Evolutionary conservation across 2,113 vertebrate species (phyloP).

Genomic region (Pontoporia blainvillei): DNA sequence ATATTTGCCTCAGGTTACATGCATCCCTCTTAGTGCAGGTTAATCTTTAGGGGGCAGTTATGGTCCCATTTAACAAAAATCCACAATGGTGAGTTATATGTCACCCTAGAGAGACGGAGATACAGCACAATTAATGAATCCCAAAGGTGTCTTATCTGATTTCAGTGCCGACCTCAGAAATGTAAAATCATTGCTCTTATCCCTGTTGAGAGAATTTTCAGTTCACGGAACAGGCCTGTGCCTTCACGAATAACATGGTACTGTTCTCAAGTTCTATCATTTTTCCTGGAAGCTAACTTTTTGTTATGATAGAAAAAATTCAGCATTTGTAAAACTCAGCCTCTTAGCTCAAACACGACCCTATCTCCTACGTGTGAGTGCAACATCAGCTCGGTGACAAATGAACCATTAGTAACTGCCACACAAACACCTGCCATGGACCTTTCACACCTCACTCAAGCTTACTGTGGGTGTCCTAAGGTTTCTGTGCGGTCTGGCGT

Average conservation of each 20-base stretch:
- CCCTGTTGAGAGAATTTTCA: not conserved
- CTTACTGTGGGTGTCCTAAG: not conserved
- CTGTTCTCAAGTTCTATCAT: not conserved
- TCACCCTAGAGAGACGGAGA: not conserved
- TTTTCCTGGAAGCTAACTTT: not conserved
- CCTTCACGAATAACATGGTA: not conserved
- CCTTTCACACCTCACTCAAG: not conserved
- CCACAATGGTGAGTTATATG: not conserved
- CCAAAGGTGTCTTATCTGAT: not conserved
- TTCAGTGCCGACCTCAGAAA: not conserved
- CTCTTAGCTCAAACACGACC: not conserved
- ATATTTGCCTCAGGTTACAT: not conserved
- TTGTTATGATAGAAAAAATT: not conserved
- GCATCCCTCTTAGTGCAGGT: not conserved
- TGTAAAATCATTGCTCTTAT: not conserved
- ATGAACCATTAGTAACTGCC: not conserved
- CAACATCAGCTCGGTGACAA: not conserved
- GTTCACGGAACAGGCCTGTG: not conserved
- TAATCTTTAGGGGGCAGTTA: not conserved
- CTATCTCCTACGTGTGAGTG: not conserved
- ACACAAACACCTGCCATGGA: rapidly evolving
- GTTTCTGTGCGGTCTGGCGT: not conserved
- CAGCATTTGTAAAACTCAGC: not conserved
- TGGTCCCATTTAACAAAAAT: not conserved
- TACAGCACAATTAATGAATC: not conserved